Evolutionary conservation across 2,797 vertebrate genomes (phyloP).

Genomic region (Chelonia mydas): DNA sequence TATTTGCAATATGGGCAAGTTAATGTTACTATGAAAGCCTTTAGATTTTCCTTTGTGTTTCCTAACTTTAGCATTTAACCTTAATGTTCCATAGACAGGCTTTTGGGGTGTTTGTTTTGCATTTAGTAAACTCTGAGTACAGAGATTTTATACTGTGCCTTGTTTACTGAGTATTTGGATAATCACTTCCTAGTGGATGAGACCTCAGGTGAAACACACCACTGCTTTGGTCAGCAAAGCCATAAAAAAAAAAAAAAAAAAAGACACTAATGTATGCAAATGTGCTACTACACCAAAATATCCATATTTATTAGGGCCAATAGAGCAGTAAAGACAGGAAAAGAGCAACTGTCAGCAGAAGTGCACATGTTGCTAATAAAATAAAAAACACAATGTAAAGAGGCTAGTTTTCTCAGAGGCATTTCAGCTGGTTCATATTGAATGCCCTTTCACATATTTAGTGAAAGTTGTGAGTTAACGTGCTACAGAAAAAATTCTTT

Average conservation of each 20-base stretch:
- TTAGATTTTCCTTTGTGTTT: neutral
- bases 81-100: neutral
- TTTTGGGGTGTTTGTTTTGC: neutral
- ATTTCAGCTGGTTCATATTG: neutral
- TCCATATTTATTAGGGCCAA: constrained; percentile 58
- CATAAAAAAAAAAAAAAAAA: neutral
- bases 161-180: neutral
- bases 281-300: constrained; percentile 24
- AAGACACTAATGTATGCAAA: neutral
- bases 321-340: constrained; percentile 41
- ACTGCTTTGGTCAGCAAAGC: constrained; percentile 56
- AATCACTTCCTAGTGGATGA: constrained; percentile 35
- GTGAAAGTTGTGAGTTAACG: neutral
- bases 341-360: constrained; percentile 66
- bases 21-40: neutral
- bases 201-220: neutral
- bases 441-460: neutral
- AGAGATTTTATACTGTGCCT: neutral
- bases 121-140: neutral
- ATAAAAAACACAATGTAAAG: neutral
- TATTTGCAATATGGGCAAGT: neutral
- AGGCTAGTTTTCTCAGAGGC: neutral
- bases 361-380: constrained; percentile 1
- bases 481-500: neutral
- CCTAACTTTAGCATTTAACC: neutral